A percentile compares a stretch with the other conserved stretches of the same genome.
Evolutionary conservation across 2,113 vertebrate genomes (phyloP).

Genomic region (Otus sunia): DNA sequence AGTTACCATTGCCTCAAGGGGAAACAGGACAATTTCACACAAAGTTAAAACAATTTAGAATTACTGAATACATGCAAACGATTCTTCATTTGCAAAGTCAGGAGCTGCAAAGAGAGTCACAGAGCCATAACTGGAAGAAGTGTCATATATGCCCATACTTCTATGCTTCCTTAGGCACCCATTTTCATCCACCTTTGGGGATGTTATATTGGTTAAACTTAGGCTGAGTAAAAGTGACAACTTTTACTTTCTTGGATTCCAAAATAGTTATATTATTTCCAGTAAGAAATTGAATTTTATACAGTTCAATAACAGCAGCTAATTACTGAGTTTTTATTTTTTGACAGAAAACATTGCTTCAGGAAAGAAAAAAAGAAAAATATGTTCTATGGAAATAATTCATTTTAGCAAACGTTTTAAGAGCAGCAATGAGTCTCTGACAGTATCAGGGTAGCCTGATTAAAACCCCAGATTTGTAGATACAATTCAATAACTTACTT

Average conservation of each 20-base stretch:
- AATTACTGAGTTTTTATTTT: no score
- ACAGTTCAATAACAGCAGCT: background rate
- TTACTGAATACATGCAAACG: background rate
- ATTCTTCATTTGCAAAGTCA: background rate
- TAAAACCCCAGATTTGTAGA: background rate
- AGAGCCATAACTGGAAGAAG: background rate
- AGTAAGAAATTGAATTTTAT: accelerated
- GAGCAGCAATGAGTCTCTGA: background rate
- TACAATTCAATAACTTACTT: background rate
- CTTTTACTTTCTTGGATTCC: background rate
- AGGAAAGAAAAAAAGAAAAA: no score
- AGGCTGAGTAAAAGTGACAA: background rate
- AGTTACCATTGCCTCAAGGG: background rate
- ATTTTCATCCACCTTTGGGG: background rate
- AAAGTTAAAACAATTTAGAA: background rate
- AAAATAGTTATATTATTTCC: background rate
- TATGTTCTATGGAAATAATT: background rate
- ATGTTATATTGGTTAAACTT: background rate
- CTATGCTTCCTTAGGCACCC: background rate
- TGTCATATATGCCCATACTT: background rate
- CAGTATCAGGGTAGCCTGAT: background rate
- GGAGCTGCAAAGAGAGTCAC: background rate
- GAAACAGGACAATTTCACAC: background rate
- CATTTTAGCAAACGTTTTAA: background rate
- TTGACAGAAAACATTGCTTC: background rate